Evolutionary conservation across 2,797 vertebrate genomes (phyloP).

Genomic region (Manis pentadactyla): DNA sequence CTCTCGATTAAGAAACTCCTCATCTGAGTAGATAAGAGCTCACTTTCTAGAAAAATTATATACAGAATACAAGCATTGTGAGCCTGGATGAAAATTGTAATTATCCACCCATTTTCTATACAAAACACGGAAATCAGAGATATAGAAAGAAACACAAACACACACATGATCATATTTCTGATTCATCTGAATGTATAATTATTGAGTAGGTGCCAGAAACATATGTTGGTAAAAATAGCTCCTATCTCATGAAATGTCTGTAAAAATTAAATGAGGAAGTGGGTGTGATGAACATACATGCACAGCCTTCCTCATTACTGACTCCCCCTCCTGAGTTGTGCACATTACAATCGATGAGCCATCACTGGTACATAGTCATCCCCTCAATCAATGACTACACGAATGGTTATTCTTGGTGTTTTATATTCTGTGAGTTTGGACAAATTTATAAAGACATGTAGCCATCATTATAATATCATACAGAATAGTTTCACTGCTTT

Average conservation of each 20-base stretch:
- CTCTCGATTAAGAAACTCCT: background rate
- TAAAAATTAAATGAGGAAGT: background rate
- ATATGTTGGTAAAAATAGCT: background rate
- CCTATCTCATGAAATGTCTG: background rate
- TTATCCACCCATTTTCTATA: background rate
- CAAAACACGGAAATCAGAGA: background rate
- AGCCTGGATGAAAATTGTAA: background rate
- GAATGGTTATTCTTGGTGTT: background rate
- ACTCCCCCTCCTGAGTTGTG: background rate
- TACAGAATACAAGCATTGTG: background rate
- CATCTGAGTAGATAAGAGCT: background rate
- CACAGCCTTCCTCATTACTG: background rate
- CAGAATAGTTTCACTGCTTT: background rate
- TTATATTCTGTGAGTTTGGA: background rate
- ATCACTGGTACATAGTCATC: background rate
- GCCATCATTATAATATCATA: background rate
- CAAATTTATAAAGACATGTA: background rate
- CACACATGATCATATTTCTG: background rate
- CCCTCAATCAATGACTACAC: background rate
- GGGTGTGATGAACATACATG: background rate
- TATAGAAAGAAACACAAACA: background rate
- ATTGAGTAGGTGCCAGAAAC: background rate
- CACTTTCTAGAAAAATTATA: background rate
- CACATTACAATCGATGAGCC: background rate
- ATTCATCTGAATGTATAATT: background rate